phyloP scores from a whole-genome alignment of 2,888 invertebrate genomes.

The Apamea sordens region DNA sequence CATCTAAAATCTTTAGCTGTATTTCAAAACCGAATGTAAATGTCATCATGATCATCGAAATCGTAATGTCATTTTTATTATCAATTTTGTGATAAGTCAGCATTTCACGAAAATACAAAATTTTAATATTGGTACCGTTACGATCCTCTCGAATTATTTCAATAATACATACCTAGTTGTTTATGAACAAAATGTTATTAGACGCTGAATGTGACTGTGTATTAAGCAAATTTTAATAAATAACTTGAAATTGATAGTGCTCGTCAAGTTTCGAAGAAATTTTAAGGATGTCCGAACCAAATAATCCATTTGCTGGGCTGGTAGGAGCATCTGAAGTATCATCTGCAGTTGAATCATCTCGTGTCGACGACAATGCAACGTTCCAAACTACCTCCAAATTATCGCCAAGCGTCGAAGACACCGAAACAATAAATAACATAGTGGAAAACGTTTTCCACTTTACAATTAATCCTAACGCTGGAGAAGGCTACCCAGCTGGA shows the following conservation, averaged over 20 bases:
- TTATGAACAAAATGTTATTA: constrained; percentile 56
- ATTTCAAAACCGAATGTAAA: constrained; percentile 60
- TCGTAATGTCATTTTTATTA: constrained; percentile 70
- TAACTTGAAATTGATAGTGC: constrained; percentile 49
- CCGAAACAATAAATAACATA: constrained; percentile 87
- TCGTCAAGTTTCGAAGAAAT: constrained; percentile 52
- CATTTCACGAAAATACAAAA: constrained; percentile 65
- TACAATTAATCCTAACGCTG: constrained; percentile 90
- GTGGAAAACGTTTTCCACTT: constrained; percentile 94
- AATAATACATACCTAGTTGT: constrained; percentile 37
- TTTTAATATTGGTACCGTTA: constrained; percentile 28
- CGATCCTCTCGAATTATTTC: constrained; percentile 31
- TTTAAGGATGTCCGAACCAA: constrained; percentile 82
- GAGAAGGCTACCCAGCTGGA: constrained; percentile 71
- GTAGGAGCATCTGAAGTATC: constrained; percentile 79
- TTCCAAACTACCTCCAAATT: constrained; percentile 73
- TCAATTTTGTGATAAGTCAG: constrained; percentile 76
- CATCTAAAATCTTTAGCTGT: neutral
- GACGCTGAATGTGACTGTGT: constrained; percentile 45
- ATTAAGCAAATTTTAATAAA: constrained; percentile 43
- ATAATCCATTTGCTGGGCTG: constrained; percentile 86
- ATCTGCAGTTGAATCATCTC: constrained; percentile 70
- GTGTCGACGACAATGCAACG: constrained; percentile 70
- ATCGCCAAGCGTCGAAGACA: constrained; percentile 74
- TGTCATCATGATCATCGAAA: constrained; percentile 66